Percentiles rank a stretch among this genome's conserved stretches.
These are phyloP conservation scores for Lacerta viridis DNA, from an alignment of 2,797 vertebrate species.

Conservation along the genomic window DNA sequence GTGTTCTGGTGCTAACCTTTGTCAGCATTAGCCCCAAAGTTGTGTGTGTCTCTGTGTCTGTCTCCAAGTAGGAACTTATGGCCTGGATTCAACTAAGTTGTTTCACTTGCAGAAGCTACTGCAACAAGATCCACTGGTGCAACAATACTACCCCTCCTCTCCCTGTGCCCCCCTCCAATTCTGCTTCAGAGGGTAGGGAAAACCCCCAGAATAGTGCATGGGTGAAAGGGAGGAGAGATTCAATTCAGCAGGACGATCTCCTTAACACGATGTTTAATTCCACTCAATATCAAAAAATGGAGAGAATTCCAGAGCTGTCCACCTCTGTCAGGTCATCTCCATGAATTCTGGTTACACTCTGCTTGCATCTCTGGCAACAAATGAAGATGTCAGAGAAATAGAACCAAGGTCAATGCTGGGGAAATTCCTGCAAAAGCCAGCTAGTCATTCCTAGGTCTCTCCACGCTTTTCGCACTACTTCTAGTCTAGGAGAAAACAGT, in stretches of 20 bases:
- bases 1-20: neutral
- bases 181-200: too few species aligned
- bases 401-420: neutral
- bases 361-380: neutral
- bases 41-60: neutral
- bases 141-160: too few species aligned
- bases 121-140: too few species aligned
- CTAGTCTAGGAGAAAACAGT: neutral
- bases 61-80: neutral
- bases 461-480: fast-evolving
- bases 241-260: too few species aligned
- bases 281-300: neutral
- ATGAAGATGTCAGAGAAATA: neutral
- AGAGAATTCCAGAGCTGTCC: neutral
- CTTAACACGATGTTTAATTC: too few species aligned
- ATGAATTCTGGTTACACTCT: neutral
- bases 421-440: neutral
- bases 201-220: too few species aligned
- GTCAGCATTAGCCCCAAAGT: neutral
- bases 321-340: neutral
- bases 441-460: neutral
- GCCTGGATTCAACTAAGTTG: neutral
- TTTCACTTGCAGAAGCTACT: too few species aligned
- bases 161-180: too few species aligned
- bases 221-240: too few species aligned